These are phyloP conservation scores for Calephelis nemesis DNA, from an alignment of 1,140 invertebrate genomes.

Conservation along the genomic window DNA sequence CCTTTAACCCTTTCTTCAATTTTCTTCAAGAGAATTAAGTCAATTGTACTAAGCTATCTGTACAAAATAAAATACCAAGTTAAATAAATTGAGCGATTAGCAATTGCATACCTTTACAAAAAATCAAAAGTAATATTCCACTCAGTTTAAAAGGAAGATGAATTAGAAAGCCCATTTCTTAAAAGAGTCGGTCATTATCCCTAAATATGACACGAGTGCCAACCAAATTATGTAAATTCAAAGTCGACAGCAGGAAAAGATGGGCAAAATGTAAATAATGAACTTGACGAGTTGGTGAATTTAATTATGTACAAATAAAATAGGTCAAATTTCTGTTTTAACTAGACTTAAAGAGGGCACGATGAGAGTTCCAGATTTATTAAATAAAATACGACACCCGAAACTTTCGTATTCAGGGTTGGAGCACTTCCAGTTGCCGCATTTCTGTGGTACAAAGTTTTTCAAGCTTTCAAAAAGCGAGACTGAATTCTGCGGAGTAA, in stretches of 20 bases:
- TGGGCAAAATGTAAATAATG: constrained; percentile 1
- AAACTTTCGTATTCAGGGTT: constrained; percentile 33
- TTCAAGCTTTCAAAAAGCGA: constrained; percentile 45
- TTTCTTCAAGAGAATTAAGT: no score
- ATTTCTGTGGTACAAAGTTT: constrained; percentile 49
- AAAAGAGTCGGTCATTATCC: background rate
- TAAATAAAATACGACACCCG: constrained; percentile 35
- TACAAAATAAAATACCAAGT: no score
- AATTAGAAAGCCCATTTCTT: no score
- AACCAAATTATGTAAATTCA: constrained; percentile 2
- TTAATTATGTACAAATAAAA: constrained; percentile 19
- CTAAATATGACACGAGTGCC: background rate
- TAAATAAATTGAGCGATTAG: no score
- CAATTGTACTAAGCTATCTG: no score
- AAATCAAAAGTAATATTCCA: no score
- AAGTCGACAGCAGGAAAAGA: constrained; percentile 9
- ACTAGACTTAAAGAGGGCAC: constrained; percentile 6
- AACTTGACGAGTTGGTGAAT: constrained; percentile 12
- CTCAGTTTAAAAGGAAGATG: no score
- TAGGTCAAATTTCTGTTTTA: constrained; percentile 14
- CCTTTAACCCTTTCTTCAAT: no score
- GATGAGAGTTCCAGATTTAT: constrained; percentile 23
- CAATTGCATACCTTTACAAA: no score
- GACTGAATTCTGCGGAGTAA: constrained; percentile 44
- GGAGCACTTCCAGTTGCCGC: constrained; percentile 35